A percentile compares a stretch with the other conserved stretches of the same genome.
These are phyloP conservation scores for Invenusta paracnida DNA, from an alignment of 2,888 invertebrate genomes.

Conservation along the genomic window DNA sequence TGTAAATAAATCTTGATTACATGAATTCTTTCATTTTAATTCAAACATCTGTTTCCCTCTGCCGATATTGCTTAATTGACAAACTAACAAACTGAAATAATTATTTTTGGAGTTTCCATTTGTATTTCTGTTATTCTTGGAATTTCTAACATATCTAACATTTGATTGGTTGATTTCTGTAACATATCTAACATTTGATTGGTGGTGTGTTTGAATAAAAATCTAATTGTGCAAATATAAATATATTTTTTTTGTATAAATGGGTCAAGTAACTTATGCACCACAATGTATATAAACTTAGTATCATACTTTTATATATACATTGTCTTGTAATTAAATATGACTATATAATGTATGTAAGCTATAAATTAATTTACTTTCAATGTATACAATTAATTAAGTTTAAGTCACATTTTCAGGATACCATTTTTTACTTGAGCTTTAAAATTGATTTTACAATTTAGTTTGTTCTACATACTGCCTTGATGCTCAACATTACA, in stretches of 20 bases:
- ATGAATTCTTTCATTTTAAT: not conserved
- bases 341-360: too few relatives aligned
- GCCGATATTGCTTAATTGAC: not conserved
- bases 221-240: not conserved
- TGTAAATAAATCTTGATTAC: not conserved
- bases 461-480: too few relatives aligned
- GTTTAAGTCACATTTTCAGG: too few relatives aligned
- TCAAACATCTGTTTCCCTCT: not conserved
- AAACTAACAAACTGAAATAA: not conserved
- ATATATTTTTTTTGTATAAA: not conserved
- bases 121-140: not conserved
- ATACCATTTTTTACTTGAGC: too few relatives aligned
- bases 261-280: not conserved
- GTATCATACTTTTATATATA: too few relatives aligned
- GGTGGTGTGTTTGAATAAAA: not conserved
- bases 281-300: not conserved
- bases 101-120: not conserved
- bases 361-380: too few relatives aligned
- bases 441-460: too few relatives aligned
- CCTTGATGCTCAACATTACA: too few relatives aligned
- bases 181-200: too few relatives aligned
- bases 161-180: not conserved
- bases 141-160: not conserved
- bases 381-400: too few relatives aligned
- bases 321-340: too few relatives aligned